Base-by-base conservation (phyloP, 2,113 vertebrate species). In the Stegostoma tigrinum region DNA sequence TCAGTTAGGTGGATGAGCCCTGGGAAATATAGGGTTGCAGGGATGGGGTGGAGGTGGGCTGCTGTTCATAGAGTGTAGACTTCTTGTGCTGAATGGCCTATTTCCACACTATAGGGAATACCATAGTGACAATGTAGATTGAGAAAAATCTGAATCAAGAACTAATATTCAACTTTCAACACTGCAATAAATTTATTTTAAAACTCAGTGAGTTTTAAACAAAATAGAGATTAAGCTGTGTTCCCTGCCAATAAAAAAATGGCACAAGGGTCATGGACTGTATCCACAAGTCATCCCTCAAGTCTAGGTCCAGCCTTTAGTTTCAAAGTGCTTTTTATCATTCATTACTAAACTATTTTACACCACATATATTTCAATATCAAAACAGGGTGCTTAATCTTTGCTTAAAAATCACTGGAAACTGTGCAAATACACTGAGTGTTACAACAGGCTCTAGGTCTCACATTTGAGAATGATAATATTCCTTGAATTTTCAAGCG, bases 271-370 rank as follows among this genome's bases (percentile, higher is more conserved):
- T 95, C 67, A 90, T 72, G 67, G 68, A 72, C 42, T 72, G 68
- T 72, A 23, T 21, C 67, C 67, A 72, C 66, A 23, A 23, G 24
- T 72, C 94, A 95, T 52, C 68, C 55, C 67, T 95, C 24, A 95
- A 17, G 45, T 95, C 61, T 48, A 75, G 94, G 94, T 72, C 66
- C 94, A 95, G 94, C 68, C 94, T 72, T 90, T 94, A 94, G 67
- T 45, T 95, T 95, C 67, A 95, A 95, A 95, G 94, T 95, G 66
- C 68, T 72, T 95, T 72, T 95, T 52, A 68, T 45, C 34, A 17
- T 95, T 95, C 42, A 52, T 75, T 95, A 72, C 87, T 90, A 72
- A 95, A 95, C 42, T 72, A 95, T 95, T 72, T 95, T 95, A 95
- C 94, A 95, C 68, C 68, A 75, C 45, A 72, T 75, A 30, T 61